Conservation (phyloP, 2,797 vertebrate genomes). For the Aselliscus stoliczkanus region DNA sequence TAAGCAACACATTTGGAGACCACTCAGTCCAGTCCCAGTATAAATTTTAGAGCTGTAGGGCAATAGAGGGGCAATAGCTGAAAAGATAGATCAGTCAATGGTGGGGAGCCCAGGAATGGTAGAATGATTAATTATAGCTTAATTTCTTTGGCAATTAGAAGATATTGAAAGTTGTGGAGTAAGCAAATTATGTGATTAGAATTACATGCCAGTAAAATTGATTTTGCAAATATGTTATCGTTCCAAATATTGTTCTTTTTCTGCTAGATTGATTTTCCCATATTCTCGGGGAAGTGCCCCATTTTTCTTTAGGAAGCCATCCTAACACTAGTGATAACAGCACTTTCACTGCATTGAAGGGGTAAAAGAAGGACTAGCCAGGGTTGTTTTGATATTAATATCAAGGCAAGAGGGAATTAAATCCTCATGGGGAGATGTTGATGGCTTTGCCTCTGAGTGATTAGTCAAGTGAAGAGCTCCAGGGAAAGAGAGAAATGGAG, state of each 20-base stretch:
- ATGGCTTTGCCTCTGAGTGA: not conserved
- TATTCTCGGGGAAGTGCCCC: not conserved
- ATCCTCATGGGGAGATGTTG: not conserved
- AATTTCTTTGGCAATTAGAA: constrained; percentile 57
- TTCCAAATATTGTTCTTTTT: constrained; percentile 47
- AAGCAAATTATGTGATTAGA: constrained; percentile 52
- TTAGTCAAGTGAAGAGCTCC: not conserved
- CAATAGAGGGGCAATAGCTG: not conserved
- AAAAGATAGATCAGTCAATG: not conserved
- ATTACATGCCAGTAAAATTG: constrained; percentile 24
- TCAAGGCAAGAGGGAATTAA: not conserved
- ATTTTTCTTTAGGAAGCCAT: constrained; percentile 45
- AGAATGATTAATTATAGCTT: constrained; percentile 33
- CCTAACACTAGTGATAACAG: not conserved
- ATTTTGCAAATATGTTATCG: constrained; percentile 47
- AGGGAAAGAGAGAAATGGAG: not conserved
- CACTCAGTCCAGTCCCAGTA: not conserved
- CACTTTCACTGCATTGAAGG: not conserved
- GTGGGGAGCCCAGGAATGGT: not conserved
- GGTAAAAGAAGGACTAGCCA: not conserved
- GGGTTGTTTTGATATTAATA: not conserved
- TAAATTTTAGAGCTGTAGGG: not conserved
- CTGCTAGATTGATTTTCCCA: constrained; percentile 31
- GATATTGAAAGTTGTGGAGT: constrained; percentile 5
- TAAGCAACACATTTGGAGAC: not conserved